Conservation (phyloP, 2,888 invertebrate species). For the Caenorhabditis parvicauda region DNA sequence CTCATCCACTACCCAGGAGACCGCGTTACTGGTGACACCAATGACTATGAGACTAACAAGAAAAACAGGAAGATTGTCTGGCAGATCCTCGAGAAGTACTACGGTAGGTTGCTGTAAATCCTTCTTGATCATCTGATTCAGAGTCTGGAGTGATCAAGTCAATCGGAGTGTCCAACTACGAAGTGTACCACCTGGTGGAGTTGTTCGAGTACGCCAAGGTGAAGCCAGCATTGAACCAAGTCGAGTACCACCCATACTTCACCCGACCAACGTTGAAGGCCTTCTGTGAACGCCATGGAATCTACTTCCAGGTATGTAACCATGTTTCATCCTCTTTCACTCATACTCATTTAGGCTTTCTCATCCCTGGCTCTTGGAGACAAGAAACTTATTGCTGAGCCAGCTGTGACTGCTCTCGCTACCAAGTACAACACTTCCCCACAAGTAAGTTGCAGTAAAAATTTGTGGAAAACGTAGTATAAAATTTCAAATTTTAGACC, state of each 20-base stretch:
- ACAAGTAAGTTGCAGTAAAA: no score
- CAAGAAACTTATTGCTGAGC: slow-evolving; percentile 68
- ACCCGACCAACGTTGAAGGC: slow-evolving; percentile 45
- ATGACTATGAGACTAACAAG: slow-evolving; percentile 22
- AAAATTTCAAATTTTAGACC: no score
- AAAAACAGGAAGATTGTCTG: slow-evolving; percentile 70
- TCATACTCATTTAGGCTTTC: slow-evolving; percentile 60
- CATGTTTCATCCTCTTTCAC: neutral
- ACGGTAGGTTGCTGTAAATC: slow-evolving; percentile 62
- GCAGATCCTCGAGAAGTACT: slow-evolving; percentile 70
- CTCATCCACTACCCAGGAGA: slow-evolving; percentile 42
- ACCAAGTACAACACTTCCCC: slow-evolving; percentile 64
- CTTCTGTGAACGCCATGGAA: slow-evolving; percentile 60
- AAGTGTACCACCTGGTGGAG: slow-evolving; percentile 72
- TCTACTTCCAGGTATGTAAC: slow-evolving; percentile 60
- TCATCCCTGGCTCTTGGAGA: slow-evolving; percentile 63
- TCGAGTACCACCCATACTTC: slow-evolving; percentile 64
- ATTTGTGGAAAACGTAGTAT: no score
- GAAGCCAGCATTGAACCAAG: slow-evolving; percentile 57
- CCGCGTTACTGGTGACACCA: slow-evolving; percentile 24
- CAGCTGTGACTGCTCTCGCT: slow-evolving; percentile 70
- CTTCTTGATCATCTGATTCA: slow-evolving; percentile 8
- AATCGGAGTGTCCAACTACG: slow-evolving; percentile 81
- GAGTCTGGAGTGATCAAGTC: slow-evolving; percentile 67
- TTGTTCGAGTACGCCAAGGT: slow-evolving; percentile 63